These are phyloP conservation scores for Noturus placidus DNA, from an alignment of 2,113 vertebrate genomes.

Conservation along the genomic window DNA sequence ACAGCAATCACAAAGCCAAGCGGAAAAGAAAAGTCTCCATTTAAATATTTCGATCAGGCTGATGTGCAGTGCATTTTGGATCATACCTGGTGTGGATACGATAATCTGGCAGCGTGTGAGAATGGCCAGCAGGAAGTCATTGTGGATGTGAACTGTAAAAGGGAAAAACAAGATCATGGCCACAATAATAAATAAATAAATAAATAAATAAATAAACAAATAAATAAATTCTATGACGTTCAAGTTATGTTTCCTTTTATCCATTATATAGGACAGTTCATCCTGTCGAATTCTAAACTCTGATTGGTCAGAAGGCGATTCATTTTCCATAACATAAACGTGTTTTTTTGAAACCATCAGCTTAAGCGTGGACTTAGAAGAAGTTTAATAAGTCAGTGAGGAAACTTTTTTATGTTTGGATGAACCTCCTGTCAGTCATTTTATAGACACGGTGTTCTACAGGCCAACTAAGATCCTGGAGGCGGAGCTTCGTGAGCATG, in stretches of 20 bases:
- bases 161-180: background rate
- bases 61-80: background rate
- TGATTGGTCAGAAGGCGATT: background rate
- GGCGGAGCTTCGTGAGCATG: no score
- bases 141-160: constrained; percentile 89
- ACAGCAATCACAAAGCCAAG: background rate
- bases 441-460: no score
- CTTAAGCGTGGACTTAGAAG: no score
- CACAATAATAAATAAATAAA: background rate
- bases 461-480: no score
- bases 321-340: background rate
- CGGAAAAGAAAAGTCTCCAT: background rate
- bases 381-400: no score
- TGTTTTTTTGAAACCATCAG: no score
- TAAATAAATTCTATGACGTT: no score
- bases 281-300: background rate
- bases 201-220: background rate
- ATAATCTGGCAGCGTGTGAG: constrained; percentile 96
- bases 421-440: no score
- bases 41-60: background rate
- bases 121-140: constrained; percentile 96
- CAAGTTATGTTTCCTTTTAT: no score
- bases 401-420: no score
- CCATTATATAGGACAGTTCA: no score
- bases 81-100: constrained; percentile 90